Base-by-base conservation (phyloP, 1,140 invertebrate genomes). In the Bombus picipes region DNA sequence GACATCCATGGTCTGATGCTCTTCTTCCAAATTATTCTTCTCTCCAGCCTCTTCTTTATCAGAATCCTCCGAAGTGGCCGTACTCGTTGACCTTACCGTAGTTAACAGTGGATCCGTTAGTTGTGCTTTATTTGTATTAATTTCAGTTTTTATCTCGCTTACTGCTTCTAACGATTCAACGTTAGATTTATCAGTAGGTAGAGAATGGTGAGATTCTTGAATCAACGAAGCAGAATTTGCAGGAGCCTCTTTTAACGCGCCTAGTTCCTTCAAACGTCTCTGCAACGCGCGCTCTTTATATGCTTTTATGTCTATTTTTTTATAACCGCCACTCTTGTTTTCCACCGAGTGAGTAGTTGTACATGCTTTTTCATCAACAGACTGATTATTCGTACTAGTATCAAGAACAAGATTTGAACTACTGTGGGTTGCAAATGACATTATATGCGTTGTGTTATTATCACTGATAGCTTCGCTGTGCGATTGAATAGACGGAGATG, bases 231-330 rank as follows among this genome's bases (percentile, higher is more conserved):
- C 18, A 15, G 41, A 37, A 79, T 32, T 77, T 37, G 62, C 71
- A 1, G 18, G 18, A 15, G 2, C 22, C 59, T 83, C 78, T 10
- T 89, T 87, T 4, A 71, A 13, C 13, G 78, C 66, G 10, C 87
- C 70, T 12, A 92, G 76, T 22, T 93, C 92, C 25, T 88, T 92
- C 15, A 92, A 90, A 65, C 93, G 89, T 10, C 93, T 92, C 66
- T 92, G 91, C 2, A 91, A 68, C 0, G 92, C 57, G 5, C 95
- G 93, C 39, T 92, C 93, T 78, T 94, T 94, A 25, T 95, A 95
- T 3, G 93, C 91, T 66, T 93, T 93, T 66, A 95, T 93, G 25
- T 94, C 93, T 15, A 95, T 84, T 79, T 95, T 94, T 79, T 92
- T 94, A 68, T 92, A 81, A 6, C 22, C 13, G 10, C 53, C 15